Conservation (phyloP, 2,797 vertebrate species). For the Balearica regulorum region DNA sequence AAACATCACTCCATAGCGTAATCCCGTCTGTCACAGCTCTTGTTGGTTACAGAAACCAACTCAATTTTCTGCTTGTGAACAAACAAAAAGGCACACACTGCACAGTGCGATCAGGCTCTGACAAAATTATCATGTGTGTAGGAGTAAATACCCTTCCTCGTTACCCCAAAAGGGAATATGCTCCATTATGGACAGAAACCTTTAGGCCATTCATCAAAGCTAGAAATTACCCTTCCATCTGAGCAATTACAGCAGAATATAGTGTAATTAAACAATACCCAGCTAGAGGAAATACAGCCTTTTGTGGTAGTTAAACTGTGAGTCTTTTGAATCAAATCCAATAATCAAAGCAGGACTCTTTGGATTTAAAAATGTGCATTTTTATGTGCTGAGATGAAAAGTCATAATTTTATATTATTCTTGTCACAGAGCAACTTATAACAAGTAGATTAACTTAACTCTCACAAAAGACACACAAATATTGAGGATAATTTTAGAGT, state of each 20-base stretch:
- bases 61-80: neutral
- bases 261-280: neutral
- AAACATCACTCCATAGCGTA: neutral
- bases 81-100: neutral
- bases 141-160: neutral
- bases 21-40: neutral
- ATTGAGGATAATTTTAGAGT: neutral
- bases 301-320: neutral
- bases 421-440: neutral
- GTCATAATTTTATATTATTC: neutral
- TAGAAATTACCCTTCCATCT: neutral
- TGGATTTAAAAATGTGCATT: neutral
- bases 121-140: neutral
- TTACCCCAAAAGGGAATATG: neutral
- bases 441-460: neutral
- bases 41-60: neutral
- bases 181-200: neutral
- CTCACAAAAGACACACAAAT: neutral
- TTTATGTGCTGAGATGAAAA: neutral
- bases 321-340: neutral
- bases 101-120: neutral
- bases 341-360: neutral
- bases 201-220: neutral
- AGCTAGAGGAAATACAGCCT: neutral
- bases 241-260: neutral